Percentiles rank a stretch among this genome's conserved stretches.
Conservation (phyloP, 2,113 vertebrate species). For the Haemorhous mexicanus region DNA sequence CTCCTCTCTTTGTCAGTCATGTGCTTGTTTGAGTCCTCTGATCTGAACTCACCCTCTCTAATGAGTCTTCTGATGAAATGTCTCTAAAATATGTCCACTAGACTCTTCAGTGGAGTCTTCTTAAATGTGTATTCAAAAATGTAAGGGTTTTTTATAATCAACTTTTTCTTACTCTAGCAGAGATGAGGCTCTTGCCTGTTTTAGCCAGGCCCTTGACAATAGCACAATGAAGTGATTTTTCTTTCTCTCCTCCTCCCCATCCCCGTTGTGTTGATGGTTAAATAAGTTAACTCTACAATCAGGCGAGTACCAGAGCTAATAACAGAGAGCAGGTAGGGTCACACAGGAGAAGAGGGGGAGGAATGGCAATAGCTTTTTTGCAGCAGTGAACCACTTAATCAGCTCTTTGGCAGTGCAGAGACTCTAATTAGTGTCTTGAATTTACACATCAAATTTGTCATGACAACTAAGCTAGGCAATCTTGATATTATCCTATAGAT, state of each 20-base stretch:
- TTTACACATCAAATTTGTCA: background rate
- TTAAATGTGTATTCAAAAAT: background rate
- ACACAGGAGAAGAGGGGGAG: background rate
- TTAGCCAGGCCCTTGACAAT: background rate
- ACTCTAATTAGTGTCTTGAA: background rate
- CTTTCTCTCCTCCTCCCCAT: background rate
- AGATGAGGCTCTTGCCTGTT: background rate
- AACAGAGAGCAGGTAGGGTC: background rate
- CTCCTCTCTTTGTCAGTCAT: background rate
- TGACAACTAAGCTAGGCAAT: background rate
- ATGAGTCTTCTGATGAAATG: background rate
- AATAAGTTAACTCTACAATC: background rate
- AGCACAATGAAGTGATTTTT: background rate
- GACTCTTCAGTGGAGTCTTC: background rate
- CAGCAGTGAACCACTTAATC: background rate
- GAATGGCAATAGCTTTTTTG: background rate
- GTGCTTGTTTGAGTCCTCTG: accelerated
- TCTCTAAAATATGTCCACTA: background rate
- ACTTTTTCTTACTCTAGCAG: background rate
- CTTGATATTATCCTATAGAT: background rate
- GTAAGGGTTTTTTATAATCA: accelerated
- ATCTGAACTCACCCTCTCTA: background rate
- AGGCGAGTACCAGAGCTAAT: background rate
- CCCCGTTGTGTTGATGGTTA: background rate
- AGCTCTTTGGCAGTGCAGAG: background rate